phyloP scores from a whole-genome alignment of 2,113 vertebrate species.

The Manacus vitellinus region DNA sequence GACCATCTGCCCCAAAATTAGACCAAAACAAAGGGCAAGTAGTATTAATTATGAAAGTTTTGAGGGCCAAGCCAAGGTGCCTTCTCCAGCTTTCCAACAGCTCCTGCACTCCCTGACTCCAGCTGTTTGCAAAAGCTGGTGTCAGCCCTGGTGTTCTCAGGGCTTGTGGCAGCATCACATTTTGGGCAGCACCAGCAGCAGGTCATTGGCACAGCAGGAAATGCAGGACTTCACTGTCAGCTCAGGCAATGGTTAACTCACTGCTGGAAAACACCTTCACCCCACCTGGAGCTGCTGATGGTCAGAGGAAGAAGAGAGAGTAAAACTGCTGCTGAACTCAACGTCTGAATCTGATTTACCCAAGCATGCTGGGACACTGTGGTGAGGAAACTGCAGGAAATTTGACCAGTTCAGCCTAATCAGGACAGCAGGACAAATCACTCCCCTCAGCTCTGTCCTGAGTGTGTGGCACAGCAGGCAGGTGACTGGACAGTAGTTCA shows the following conservation, averaged over 20 bases:
- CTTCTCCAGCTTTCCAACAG: not conserved
- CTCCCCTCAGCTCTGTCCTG: not conserved
- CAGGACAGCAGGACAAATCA: not conserved
- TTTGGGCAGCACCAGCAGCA: not conserved
- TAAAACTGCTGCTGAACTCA: not conserved
- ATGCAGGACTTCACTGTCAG: accelerated
- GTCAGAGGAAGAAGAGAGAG: not conserved
- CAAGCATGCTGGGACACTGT: accelerated
- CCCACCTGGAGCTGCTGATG: not conserved
- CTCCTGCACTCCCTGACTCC: accelerated
- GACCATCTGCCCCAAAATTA: not conserved
- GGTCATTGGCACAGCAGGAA: not conserved
- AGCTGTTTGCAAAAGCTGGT: not conserved
- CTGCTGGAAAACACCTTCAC: not conserved
- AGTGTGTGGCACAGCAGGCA: not conserved
- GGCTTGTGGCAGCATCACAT: accelerated
- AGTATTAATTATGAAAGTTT: not conserved
- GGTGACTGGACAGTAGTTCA: not conserved
- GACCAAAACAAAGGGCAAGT: not conserved
- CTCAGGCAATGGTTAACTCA: not conserved
- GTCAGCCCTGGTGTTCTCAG: not conserved
- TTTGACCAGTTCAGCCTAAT: not conserved
- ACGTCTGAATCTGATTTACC: not conserved
- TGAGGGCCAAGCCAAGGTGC: not conserved
- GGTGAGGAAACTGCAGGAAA: not conserved